Evolutionary conservation across 2,797 vertebrate species (phyloP).

Genomic region (Poeciliopsis gracilis): DNA sequence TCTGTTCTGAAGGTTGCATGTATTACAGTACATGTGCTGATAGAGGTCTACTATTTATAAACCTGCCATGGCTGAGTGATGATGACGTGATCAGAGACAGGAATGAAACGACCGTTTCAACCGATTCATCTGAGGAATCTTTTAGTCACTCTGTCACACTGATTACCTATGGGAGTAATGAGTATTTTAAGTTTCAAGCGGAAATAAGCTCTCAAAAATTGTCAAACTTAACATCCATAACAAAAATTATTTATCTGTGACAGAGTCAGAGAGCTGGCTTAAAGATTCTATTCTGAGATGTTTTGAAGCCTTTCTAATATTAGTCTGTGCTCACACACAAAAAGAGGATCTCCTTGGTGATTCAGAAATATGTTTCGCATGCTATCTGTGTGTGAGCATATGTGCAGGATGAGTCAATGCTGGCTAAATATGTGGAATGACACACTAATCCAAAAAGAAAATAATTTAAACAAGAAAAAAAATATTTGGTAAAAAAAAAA

Average conservation of each 20-base stretch:
- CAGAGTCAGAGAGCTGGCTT: neutral
- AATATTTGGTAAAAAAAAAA: no score
- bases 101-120: neutral
- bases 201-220: neutral
- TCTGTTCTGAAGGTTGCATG: neutral
- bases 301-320: neutral
- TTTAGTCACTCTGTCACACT: neutral
- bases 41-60: neutral
- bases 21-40: neutral
- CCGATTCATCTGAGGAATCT: neutral
- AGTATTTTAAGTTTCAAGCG: neutral
- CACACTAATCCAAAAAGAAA: neutral
- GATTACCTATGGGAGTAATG: neutral
- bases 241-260: neutral
- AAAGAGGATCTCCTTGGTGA: neutral
- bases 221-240: neutral
- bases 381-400: conserved; percentile 26
- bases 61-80: neutral
- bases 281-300: neutral
- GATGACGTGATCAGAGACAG: neutral
- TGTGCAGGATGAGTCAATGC: conserved; percentile 13
- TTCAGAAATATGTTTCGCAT: conserved; percentile 7
- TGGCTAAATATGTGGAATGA: neutral
- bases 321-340: neutral
- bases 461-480: neutral